Evolutionary conservation across 1,140 invertebrate genomes (phyloP).

Genomic region (Macrocentrus cingulum): DNA sequence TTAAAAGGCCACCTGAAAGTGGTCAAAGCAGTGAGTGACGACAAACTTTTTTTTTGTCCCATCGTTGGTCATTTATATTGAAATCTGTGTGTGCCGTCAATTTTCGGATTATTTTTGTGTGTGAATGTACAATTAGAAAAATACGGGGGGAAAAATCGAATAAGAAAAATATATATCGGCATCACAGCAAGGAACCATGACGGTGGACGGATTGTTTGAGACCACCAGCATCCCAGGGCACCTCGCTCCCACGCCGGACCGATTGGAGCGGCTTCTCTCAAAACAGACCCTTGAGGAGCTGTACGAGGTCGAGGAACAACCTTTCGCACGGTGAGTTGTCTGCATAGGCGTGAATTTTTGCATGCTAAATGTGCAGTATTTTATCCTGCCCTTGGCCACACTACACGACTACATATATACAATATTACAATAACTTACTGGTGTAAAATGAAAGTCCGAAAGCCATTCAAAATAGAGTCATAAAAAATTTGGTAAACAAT

Average conservation of each 20-base stretch:
- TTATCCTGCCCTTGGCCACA: too few species aligned
- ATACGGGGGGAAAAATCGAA: neutral
- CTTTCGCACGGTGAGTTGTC: conserved; percentile 57
- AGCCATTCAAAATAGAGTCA: too few species aligned
- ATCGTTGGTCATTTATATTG: too few species aligned
- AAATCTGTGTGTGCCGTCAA: neutral
- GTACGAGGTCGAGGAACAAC: conserved; percentile 60
- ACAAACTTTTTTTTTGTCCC: neutral
- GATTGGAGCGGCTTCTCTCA: conserved; percentile 57
- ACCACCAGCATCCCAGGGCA: conserved; percentile 57
- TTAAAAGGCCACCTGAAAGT: too few species aligned
- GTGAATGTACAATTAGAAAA: neutral
- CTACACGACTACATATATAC: too few species aligned
- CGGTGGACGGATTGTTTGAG: conserved; percentile 54
- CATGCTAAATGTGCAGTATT: too few species aligned
- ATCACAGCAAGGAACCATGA: conserved; percentile 40
- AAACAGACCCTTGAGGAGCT: conserved; percentile 58
- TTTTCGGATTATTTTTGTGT: neutral
- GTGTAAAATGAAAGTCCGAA: too few species aligned
- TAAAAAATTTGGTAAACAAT: too few species aligned
- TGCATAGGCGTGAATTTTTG: conserved; percentile 2
- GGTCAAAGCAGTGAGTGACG: too few species aligned
- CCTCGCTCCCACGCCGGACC: conserved; percentile 57
- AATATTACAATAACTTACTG: too few species aligned
- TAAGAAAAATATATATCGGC: neutral